These are phyloP conservation scores for Heloderma charlesbogerti DNA, from an alignment of 2,113 vertebrate species.

Conservation along the genomic window DNA sequence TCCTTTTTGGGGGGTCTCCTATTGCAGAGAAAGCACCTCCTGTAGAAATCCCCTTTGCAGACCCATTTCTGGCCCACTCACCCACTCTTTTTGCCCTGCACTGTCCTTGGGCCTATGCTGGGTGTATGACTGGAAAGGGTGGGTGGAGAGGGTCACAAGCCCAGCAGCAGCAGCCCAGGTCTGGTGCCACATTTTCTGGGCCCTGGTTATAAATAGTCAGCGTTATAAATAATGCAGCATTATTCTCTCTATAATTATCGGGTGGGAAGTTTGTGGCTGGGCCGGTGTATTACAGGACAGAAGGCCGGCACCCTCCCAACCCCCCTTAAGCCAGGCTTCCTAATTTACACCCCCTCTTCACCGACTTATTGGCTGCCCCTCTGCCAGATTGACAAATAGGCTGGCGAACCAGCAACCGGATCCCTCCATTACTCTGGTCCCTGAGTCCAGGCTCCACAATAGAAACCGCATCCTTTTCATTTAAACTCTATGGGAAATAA, in stretches of 20 bases:
- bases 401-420: neutral
- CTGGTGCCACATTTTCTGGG: constrained; percentile 50
- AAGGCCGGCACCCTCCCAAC: neutral
- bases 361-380: neutral
- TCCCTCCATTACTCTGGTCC: neutral
- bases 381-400: neutral
- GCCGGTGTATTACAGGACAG: neutral
- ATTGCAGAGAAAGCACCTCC: neutral
- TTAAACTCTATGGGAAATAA: neutral
- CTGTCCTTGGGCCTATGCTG: constrained; percentile 53
- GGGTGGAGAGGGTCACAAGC: constrained; percentile 50
- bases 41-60: neutral
- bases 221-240: constrained; percentile 51
- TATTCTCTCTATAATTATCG: constrained; percentile 48
- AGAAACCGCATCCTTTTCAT: constrained; percentile 4
- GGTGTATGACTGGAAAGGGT: constrained; percentile 18
- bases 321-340: neutral
- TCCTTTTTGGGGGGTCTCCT: neutral
- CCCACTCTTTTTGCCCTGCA: neutral
- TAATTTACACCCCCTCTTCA: neutral
- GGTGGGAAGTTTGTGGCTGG: constrained; percentile 39
- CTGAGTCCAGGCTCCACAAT: neutral
- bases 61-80: neutral
- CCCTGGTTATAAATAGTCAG: constrained; percentile 46
- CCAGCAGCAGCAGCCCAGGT: constrained; percentile 29